phyloP scores from a whole-genome alignment of 1,140 invertebrate species.

The Drosophila paulistorum region DNA sequence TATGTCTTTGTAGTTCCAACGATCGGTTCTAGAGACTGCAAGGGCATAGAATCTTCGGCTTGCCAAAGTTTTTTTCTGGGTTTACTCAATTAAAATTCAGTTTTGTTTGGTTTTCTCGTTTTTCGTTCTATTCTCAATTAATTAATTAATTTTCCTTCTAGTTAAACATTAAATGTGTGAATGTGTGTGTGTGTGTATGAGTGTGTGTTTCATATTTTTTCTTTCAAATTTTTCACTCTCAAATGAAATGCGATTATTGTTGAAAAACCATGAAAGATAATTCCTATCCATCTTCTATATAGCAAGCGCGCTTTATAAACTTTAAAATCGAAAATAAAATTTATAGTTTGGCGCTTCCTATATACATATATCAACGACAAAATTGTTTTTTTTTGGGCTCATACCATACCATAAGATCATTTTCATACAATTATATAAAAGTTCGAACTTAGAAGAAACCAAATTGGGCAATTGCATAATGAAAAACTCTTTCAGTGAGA shows the following conservation, averaged over 20 bases:
- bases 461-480: slow-evolving; percentile 18
- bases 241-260: slow-evolving; percentile 31
- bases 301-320: slow-evolving; percentile 11
- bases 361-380: neutral
- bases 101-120: slow-evolving; percentile 29
- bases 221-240: slow-evolving; percentile 25
- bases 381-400: slow-evolving; percentile 1
- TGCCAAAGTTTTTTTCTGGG: neutral
- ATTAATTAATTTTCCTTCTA: slow-evolving; percentile 58
- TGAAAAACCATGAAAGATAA: slow-evolving; percentile 6
- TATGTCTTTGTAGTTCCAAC: neutral
- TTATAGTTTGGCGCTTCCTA: slow-evolving; percentile 11
- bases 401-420: slow-evolving; percentile 10
- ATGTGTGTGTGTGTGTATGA: slow-evolving; percentile 13
- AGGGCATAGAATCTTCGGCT: slow-evolving; percentile 4
- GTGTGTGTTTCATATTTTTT: neutral
- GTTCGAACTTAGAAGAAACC: neutral
- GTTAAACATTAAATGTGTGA: slow-evolving; percentile 50
- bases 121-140: slow-evolving; percentile 43
- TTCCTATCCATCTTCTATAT: neutral
- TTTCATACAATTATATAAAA: neutral
- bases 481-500: slow-evolving; percentile 16
- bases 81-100: slow-evolving; percentile 57
- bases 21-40: neutral
- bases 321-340: slow-evolving; percentile 12